Evolutionary conservation across 2,888 invertebrate genomes (phyloP).

Genomic region (Aporophyla lueneburgensis): DNA sequence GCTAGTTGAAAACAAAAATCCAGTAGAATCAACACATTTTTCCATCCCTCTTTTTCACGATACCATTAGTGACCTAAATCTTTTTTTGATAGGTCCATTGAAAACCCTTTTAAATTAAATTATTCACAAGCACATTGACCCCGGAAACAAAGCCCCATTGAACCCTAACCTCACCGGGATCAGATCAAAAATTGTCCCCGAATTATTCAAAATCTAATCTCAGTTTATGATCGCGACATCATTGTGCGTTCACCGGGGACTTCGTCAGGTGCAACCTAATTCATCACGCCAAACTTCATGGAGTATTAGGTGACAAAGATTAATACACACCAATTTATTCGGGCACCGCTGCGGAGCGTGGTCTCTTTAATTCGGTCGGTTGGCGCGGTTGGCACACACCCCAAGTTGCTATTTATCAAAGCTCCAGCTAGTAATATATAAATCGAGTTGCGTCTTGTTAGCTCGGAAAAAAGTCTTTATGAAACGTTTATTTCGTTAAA

Average conservation of each 20-base stretch:
- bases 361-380: conserved; percentile 68
- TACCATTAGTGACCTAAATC: conserved; percentile 22
- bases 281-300: conserved; percentile 81
- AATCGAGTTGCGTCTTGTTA: conserved; percentile 66
- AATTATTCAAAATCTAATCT: conserved; percentile 55
- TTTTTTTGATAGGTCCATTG: conserved; percentile 31
- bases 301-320: conserved; percentile 85
- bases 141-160: conserved; percentile 17
- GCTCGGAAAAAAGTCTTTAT: conserved; percentile 60
- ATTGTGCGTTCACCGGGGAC: conserved; percentile 42
- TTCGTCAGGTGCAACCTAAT: conserved; percentile 74
- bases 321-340: conserved; percentile 82
- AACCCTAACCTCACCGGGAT: conserved; percentile 23
- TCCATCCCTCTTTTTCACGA: conserved; percentile 2
- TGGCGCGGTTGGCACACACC: conserved; percentile 58
- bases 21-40: background rate
- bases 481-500: conserved; percentile 62
- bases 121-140: conserved; percentile 33
- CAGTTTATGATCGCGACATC: conserved; percentile 41
- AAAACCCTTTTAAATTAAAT: conserved; percentile 41
- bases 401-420: conserved; percentile 66
- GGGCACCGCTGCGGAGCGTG: conserved; percentile 62
- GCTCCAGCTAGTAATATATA: conserved; percentile 63
- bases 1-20: too few relatives aligned
- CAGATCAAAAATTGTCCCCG: conserved; percentile 42